phyloP scores from a whole-genome alignment of 2,113 vertebrate genomes.

The Colinus virginianus region DNA sequence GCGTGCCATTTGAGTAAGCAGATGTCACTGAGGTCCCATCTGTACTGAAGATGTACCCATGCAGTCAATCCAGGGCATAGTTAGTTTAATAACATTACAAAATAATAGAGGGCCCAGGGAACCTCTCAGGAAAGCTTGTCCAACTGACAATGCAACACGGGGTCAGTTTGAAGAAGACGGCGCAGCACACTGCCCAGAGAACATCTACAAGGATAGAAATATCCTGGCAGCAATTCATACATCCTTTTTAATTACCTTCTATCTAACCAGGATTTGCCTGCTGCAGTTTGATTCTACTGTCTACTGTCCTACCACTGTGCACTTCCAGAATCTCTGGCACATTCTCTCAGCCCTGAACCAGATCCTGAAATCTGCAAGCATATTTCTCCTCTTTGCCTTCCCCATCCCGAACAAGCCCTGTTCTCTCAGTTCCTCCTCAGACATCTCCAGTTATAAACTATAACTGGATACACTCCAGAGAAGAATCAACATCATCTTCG shows the following conservation, averaged over 20 bases:
- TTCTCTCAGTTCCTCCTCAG: background rate
- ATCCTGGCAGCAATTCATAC: accelerated
- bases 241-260: background rate
- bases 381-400: background rate
- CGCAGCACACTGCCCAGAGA: background rate
- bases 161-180: background rate
- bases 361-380: background rate
- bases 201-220: background rate
- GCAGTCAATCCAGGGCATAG: accelerated
- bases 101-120: background rate
- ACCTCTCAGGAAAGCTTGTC: background rate
- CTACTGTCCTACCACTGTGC: background rate
- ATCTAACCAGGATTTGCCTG: background rate
- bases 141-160: accelerated
- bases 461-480: background rate
- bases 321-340: background rate
- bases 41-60: background rate
- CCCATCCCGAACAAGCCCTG: background rate
- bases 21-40: background rate
- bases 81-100: background rate
- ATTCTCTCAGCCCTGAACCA: background rate
- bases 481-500: background rate
- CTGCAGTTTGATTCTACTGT: background rate
- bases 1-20: background rate
- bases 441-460: background rate